A percentile compares a stretch with the other conserved stretches of the same genome.
Evolutionary conservation across 2,797 vertebrate species (phyloP).

Genomic region (Epinephelus malabaricus): DNA sequence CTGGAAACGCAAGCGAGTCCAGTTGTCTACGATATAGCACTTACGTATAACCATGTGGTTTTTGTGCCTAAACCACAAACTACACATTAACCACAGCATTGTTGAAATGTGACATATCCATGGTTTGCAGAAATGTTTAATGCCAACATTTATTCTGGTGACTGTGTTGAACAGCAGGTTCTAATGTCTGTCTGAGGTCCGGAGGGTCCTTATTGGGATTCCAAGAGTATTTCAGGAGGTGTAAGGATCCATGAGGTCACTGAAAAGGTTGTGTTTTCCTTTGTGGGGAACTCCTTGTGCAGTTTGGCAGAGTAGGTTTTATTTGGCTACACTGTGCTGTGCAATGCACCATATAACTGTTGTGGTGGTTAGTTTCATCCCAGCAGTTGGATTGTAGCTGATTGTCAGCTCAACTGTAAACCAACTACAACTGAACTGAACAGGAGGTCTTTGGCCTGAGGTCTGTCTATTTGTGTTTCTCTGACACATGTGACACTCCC

Average conservation of each 20-base stretch:
- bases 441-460: background rate
- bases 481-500: constrained; percentile 16
- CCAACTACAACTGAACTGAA: constrained; percentile 11
- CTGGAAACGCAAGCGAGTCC: too few species aligned
- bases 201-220: background rate
- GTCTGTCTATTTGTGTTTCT: constrained; percentile 37
- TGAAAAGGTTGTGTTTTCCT: background rate
- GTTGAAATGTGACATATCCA: too few species aligned
- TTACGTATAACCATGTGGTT: too few species aligned
- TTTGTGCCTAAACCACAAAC: too few species aligned
- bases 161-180: background rate
- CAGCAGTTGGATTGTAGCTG: background rate
- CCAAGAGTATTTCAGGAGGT: background rate
- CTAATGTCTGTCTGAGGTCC: background rate
- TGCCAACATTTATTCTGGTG: too few species aligned
- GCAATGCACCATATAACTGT: background rate
- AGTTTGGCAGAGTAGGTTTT: background rate
- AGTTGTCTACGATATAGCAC: too few species aligned
- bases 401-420: background rate
- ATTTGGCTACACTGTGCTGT: too few species aligned
- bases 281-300: background rate
- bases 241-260: background rate
- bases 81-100: too few species aligned
- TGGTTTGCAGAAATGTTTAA: too few species aligned
- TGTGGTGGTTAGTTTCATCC: background rate